phyloP scores from a whole-genome alignment of 2,888 invertebrate species.

The Platycnemis pennipes region DNA sequence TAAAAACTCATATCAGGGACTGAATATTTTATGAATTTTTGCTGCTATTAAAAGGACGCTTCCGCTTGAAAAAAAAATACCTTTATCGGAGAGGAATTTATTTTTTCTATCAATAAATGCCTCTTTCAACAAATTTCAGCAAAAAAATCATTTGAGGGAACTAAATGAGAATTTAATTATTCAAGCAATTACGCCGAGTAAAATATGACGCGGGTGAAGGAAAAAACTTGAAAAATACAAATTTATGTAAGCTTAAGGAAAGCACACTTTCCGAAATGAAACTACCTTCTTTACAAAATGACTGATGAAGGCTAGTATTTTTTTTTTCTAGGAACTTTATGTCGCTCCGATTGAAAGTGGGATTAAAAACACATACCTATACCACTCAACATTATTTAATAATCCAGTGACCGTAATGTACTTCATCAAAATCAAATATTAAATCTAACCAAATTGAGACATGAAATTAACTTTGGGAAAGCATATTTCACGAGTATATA shows the following conservation, averaged over 20 bases:
- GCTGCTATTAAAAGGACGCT: neutral
- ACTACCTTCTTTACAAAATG: neutral
- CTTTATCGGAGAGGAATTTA: neutral
- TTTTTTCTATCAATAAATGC: neutral
- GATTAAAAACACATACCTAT: too few relatives aligned
- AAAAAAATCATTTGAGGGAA: neutral
- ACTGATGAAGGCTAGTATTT: too few relatives aligned
- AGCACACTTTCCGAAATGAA: neutral
- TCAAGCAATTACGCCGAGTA: conserved; percentile 21
- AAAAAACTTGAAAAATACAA: neutral
- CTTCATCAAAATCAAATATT: too few relatives aligned
- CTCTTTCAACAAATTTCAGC: neutral
- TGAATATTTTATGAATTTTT: neutral
- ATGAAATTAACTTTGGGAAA: too few relatives aligned
- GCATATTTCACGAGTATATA: too few relatives aligned
- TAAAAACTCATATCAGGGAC: neutral
- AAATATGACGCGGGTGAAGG: neutral
- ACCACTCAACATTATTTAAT: too few relatives aligned
- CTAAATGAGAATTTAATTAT: conserved; percentile 48
- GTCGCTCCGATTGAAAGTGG: too few relatives aligned
- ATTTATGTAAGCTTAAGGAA: neutral
- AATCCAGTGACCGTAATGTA: too few relatives aligned
- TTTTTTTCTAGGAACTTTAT: too few relatives aligned
- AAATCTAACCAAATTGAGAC: too few relatives aligned
- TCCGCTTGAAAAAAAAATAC: neutral